Evolutionary conservation across 2,797 vertebrate species (phyloP), one percentile per base, ranked within the genome.

Genomic region (Schizopygopsis malacanthus): DNA sequence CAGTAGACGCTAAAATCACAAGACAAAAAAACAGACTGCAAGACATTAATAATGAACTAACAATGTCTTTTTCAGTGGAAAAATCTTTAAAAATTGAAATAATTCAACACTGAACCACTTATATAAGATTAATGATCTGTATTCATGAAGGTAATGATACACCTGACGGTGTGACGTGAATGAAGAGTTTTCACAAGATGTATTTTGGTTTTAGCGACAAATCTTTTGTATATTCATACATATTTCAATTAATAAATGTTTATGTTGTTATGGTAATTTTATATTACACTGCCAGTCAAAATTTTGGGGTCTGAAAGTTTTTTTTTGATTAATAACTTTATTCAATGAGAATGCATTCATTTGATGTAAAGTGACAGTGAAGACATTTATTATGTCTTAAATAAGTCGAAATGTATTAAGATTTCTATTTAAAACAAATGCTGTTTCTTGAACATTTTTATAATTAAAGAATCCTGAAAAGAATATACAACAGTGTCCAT

Each of bases 1-100:
- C 16, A 65, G 25, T 8, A n/a, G 28, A 69, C 1, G 11, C 33
- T 47, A 33, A 81, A 81, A 65, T 65, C n/a, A 25, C 41, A 39
- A 69, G 33, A 43, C 33, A 12, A 12, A 39, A 43, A 54, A 54
- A 20, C 11, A 70, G 37, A 59, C 10, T 13, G 63, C 41, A 5
- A 65, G 54, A 50, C 13, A 50, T 28, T 41, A 70, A 85, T 12
- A n/a, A 56, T 47, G 9, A 61, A 33, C 78, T 65, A 65, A 65
- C 77, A 45, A 63, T 11, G 41, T 79, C 39, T 79, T 79, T 61
- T 54, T 8, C 37, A 37, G n/a, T 11, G 41, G n/a, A 61, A 79
- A 61, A 41, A 25, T 16, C 9, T 52, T 2, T 20, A 41, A 56
- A 43, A 1, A 43, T 28, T 63, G 6, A 63, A 56, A 79, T 18